Base-by-base conservation (phyloP, 2,797 vertebrate species). In the Myripristis jacobus region DNA sequence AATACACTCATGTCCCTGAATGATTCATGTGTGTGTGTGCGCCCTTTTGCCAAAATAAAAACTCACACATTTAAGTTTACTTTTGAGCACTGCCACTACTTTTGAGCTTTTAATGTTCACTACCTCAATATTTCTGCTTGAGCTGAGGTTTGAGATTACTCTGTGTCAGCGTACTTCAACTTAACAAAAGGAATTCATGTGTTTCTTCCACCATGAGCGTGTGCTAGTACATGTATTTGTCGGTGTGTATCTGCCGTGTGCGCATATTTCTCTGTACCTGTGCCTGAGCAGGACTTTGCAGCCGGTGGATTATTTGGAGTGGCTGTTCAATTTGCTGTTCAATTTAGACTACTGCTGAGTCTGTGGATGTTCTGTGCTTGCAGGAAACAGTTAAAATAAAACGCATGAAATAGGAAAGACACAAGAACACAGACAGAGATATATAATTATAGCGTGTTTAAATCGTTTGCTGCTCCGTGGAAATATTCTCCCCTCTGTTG, bases 341-440 rank as follows among this genome's bases (percentile, higher is more conserved):
- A 52, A 29, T 68, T 83, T 57, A 79, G 55, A 72, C 63, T 54
- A 22, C 29, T 31, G 29, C 29, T 31, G 29, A 31, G 8, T 31
- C 29, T 22, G 53, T 22, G 46, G 41, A 27, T 38, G 46, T 15
- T 19, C 34, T 44, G 19, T 16, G 18, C 52, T 66, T 48, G 34
- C 9, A 53, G 60, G 47, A 56, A 24, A 18, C 29, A 38, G 46
- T 24, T 66, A 41, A 46, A 54, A 41, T 7, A 22, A 55, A 19
- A 44, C 36, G 58, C 53, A 36, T 48, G 46, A 50, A 55, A 47
- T 3, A 51, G 18, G 11, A 10, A 16, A 46, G 58, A 48, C 12
- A 44, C 13, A 38, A 52, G 34, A 10, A 3, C 41, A 22, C 51
- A 22, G 10, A 48, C 25, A 58, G 54, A 47, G 29, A 64, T 66